Percentiles rank a stretch among this genome's conserved stretches.
These are phyloP conservation scores for Marmota flaviventris DNA, from an alignment of 2,113 vertebrate genomes.

Conservation along the genomic window DNA sequence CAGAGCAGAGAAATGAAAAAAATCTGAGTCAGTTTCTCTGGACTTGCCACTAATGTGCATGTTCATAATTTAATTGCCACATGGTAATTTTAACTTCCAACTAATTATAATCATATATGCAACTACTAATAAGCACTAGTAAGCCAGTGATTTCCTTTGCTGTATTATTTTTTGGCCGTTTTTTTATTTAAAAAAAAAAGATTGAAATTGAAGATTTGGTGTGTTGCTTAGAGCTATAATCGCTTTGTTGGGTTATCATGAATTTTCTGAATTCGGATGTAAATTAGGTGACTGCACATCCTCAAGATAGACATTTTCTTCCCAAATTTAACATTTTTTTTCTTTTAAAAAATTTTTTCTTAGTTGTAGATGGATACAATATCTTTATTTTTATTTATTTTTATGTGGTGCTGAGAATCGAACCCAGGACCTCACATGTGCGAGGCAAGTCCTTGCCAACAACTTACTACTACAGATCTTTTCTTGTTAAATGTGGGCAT, in stretches of 20 bases:
- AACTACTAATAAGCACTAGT: constrained; percentile 11
- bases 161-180: constrained; percentile 1
- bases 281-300: not conserved
- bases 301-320: constrained; percentile 21
- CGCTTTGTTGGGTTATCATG: not conserved
- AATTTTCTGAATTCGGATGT: constrained; percentile 17
- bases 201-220: constrained; percentile 34
- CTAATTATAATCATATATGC: not conserved
- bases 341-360: not conserved
- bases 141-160: constrained; percentile 5
- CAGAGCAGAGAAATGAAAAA: not conserved
- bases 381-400: no score
- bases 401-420: no score
- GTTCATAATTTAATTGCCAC: constrained; percentile 19
- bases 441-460: no score
- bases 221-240: constrained; percentile 1
- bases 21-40: not conserved
- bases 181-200: constrained; percentile 24
- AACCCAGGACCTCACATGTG: no score
- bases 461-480: not conserved
- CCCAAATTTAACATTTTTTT: constrained; percentile 1
- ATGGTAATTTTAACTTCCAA: constrained; percentile 2
- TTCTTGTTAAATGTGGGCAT: not conserved
- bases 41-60: not conserved
- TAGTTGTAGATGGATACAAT: no score